Base-by-base conservation (phyloP, 2,797 vertebrate species). In the Paratrypauchen microcephalus region DNA sequence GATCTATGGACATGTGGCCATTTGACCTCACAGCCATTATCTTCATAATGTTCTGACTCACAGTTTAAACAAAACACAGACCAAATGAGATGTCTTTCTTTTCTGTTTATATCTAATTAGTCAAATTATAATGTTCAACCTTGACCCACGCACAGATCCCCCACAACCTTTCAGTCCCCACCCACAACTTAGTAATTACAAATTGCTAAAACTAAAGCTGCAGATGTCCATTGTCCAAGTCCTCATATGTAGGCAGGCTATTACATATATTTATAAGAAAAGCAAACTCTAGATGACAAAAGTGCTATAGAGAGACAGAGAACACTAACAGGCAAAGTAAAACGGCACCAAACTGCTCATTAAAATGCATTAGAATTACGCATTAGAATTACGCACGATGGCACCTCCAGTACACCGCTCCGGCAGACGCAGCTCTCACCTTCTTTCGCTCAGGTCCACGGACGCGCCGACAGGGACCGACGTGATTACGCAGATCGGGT, bases 371-470 rank as follows among this genome's bases (percentile, higher is more conserved):
- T 19, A 13, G 4, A 55, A 55, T 4, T 60, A 19, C 57, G 24
- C 15, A 59, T 32, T 11, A 11, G 18, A n/a, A 32, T 59, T 32
- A 32, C 58, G 2, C 58, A n/a, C 18, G 58, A 32, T 9, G 7
- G 30, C 2, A 60, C 1, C 58, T 36, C 28, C 9, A 1, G 12
- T 16, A 3, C 6, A 1, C 2, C 13, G 55, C 55, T 47, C 3
- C 1, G n/a, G 66, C 11, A 39, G 5, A 48, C 23, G n/a, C 39
- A 52, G 3, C 12, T 67, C 86, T 86, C 87, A 91, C 90, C 89
- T 87, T 81, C 13, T 80, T 70, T 45, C 65, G 65, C 65, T 68
- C 79, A 70, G 77, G 59, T 58, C 65, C 65, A 54, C 36, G 47
- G 73, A 67, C 65, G 70, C 47, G 70, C 63, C 68, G 24, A 67